Base-by-base conservation (phyloP, 2,888 invertebrate genomes). In the Noctua pronuba region DNA sequence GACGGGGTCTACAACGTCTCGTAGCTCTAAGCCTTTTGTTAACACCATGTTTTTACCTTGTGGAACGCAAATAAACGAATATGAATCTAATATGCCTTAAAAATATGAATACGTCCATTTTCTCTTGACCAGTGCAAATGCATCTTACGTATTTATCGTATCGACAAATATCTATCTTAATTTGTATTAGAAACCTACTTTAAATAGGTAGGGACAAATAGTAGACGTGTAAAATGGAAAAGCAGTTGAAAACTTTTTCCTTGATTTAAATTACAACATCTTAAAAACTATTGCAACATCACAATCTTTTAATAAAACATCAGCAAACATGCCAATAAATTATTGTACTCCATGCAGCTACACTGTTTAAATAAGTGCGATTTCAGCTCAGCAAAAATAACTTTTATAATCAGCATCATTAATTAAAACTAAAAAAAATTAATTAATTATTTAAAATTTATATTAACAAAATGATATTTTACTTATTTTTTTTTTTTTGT, bases 351-450 rank as follows among this genome's bases (percentile, higher is more conserved):
- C 41, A 64, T 38, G 24, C 35, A 38, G 18, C n/a, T 16, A 21
- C 16, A 28, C 16, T 41, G 49, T 31, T 60, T 2, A 31, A 60
- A 79, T 46, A 79, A 21, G 5, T 35, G 31, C 8, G 49, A 60
- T 60, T 77, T 79, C 49, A 41, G 31, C 46, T 21, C 5, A 60
- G 21, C 58, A 41, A 79, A 35, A 49, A 28, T 24, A 21, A 46
- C 16, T 21, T 11, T 21, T 41, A 38, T 7, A 38, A 7, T 38
- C 6, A 38, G 13, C 44, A 31, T 31, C 13, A 58, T 58, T 58
- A 4, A 79, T 24, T 79, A 11, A n/a, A n/a, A n/a, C n/a, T n/a
- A n/a, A n/a, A n/a, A n/a, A n/a, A n/a, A n/a, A n/a, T n/a, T n/a
- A n/a, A n/a, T n/a, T n/a, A n/a, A n/a, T n/a, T n/a, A n/a, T n/a